phyloP scores from a whole-genome alignment of 2,888 invertebrate species.

The Peribatodes rhomboidaria region DNA sequence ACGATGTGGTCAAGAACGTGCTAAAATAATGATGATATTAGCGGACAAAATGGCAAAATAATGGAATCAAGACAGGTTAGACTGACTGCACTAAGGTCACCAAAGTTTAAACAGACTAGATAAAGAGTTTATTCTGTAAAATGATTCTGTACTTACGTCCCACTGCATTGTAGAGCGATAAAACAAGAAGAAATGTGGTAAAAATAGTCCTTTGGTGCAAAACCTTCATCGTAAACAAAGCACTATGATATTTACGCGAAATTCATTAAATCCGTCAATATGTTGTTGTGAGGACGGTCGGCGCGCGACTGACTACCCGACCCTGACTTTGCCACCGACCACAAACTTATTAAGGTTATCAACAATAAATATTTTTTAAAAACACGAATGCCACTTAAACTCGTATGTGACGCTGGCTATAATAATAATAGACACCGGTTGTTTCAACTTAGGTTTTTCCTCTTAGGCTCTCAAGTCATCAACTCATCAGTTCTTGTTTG shows the following conservation, averaged over 20 bases:
- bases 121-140: background rate
- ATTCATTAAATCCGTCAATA: slow-evolving; percentile 50
- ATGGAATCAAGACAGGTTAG: slow-evolving; percentile 35
- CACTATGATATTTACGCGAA: slow-evolving; percentile 47
- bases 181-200: slow-evolving; percentile 50
- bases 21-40: slow-evolving; percentile 31
- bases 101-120: slow-evolving; percentile 39
- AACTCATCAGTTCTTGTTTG: slow-evolving; percentile 21
- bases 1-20: slow-evolving; percentile 15
- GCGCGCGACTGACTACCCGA: slow-evolving; percentile 66
- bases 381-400: slow-evolving; percentile 51
- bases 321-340: slow-evolving; percentile 64
- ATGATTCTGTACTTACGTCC: slow-evolving; percentile 60
- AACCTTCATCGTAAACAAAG: slow-evolving; percentile 54
- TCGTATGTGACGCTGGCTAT: slow-evolving; percentile 50
- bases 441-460: slow-evolving; percentile 53
- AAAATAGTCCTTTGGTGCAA: slow-evolving; percentile 48
- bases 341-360: slow-evolving; percentile 71
- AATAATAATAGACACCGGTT: slow-evolving; percentile 51
- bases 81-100: slow-evolving; percentile 53
- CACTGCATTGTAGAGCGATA: slow-evolving; percentile 46
- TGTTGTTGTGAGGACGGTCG: slow-evolving; percentile 59
- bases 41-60: slow-evolving; percentile 43
- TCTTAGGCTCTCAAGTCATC: slow-evolving; percentile 34
- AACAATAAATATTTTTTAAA: slow-evolving; percentile 65